Evolutionary conservation across 2,888 invertebrate species (phyloP).

Genomic region (Diachrysia chrysitis): DNA sequence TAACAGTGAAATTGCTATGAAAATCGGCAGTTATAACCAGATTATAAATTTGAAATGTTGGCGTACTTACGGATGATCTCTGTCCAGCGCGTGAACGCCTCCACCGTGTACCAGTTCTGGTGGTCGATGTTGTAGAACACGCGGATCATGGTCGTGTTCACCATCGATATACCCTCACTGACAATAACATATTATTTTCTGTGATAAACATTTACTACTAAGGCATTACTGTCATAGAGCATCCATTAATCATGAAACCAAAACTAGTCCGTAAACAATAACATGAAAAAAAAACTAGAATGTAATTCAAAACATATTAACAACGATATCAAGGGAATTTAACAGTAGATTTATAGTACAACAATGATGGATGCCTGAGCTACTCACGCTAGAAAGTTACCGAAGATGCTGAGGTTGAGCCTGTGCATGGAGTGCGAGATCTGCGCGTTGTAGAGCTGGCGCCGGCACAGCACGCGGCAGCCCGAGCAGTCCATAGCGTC

Average conservation of each 20-base stretch:
- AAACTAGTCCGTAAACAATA: no score
- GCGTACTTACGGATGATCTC: slow-evolving; percentile 37
- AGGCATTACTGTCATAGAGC: no score
- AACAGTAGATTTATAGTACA: no score
- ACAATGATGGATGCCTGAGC: no score
- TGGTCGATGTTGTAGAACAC: slow-evolving; percentile 52
- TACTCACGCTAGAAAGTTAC: slow-evolving; percentile 50
- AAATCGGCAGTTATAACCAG: no score
- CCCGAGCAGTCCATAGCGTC: slow-evolving; percentile 67
- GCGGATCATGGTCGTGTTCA: slow-evolving; percentile 40
- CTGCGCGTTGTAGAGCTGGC: slow-evolving; percentile 54
- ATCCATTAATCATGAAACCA: no score
- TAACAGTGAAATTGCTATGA: no score
- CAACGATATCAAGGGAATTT: no score
- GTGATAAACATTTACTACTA: no score
- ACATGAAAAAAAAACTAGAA: no score
- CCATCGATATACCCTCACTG: slow-evolving; percentile 33
- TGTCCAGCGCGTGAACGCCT: slow-evolving; percentile 46
- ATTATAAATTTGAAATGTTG: background rate
- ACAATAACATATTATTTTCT: background rate
- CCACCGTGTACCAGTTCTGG: slow-evolving; percentile 62
- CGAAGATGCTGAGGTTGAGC: slow-evolving; percentile 13
- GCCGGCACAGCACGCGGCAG: slow-evolving; percentile 68
- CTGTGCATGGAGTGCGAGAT: slow-evolving; percentile 40
- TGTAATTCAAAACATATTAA: no score